Conservation (phyloP, 2,888 invertebrate genomes). For the Cheilosia pagana region DNA sequence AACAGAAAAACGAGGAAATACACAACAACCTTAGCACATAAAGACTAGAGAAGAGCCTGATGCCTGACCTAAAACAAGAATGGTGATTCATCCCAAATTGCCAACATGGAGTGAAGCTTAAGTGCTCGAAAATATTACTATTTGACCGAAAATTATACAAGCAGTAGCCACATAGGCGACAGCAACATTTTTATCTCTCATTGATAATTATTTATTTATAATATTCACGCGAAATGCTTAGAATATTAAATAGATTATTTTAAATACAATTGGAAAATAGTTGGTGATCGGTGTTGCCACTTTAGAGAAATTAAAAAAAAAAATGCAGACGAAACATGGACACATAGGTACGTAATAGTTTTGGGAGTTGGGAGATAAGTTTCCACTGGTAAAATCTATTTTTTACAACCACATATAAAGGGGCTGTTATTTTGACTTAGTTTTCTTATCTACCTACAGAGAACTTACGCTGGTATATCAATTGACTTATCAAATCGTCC, state of each 20-base stretch:
- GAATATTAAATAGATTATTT: conserved; percentile 32
- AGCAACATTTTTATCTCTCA: conserved; percentile 4
- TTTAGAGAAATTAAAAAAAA: not conserved
- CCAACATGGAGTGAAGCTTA: conserved; percentile 5
- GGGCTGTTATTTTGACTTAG: no score
- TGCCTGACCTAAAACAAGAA: conserved; percentile 11
- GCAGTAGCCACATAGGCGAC: conserved; percentile 5
- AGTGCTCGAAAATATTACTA: not conserved
- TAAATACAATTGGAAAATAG: not conserved
- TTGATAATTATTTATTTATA: conserved; percentile 34
- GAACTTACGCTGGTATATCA: no score
- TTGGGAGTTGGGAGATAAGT: no score
- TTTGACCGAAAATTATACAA: conserved; percentile 24
- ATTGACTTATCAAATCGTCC: no score
- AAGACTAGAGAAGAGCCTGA: not conserved
- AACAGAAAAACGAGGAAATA: not conserved
- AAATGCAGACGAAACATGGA: not conserved
- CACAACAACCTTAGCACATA: not conserved
- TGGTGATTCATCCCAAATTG: conserved; percentile 19
- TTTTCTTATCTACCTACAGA: no score
- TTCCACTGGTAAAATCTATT: no score
- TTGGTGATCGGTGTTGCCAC: conserved; percentile 19
- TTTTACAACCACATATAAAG: no score
- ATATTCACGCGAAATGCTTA: not conserved
- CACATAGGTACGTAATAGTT: no score